Conservation (phyloP, 1,140 invertebrate genomes). For the Aphelenchoides avenae region DNA sequence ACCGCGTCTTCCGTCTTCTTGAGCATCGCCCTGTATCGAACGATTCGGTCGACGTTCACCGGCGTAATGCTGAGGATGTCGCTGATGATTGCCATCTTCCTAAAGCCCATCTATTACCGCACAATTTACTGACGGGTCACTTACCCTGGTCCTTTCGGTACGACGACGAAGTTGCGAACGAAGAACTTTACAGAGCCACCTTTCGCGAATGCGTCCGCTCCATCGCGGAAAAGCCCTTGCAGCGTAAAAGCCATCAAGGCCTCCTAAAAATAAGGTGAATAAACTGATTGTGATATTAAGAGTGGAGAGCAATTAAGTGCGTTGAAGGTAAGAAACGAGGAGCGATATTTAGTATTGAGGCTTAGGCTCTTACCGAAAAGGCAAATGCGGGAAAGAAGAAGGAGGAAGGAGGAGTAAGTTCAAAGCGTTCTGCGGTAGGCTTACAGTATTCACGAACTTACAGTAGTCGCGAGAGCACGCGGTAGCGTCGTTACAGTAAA, state of each 20-base stretch:
- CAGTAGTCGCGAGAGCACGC: too few relatives aligned
- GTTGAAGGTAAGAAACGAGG: too few relatives aligned
- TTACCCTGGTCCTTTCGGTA: conserved; percentile 64
- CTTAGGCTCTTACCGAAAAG: too few relatives aligned
- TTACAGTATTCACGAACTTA: too few relatives aligned
- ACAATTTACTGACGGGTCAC: not conserved
- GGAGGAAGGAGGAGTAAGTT: too few relatives aligned
- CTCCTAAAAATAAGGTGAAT: conserved; percentile 16
- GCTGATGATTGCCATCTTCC: too few relatives aligned
- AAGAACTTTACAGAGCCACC: conserved; percentile 27
- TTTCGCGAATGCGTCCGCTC: conserved; percentile 21
- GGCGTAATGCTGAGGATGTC: conserved; percentile 23
- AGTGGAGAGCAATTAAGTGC: too few relatives aligned
- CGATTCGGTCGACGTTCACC: conserved; percentile 25
- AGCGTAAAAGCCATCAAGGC: conserved; percentile 36
- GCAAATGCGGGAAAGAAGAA: too few relatives aligned
- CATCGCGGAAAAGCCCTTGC: conserved; percentile 43
- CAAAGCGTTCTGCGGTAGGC: too few relatives aligned
- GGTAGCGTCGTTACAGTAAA: too few relatives aligned
- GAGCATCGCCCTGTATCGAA: conserved; percentile 30
- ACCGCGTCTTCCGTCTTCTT: conserved; percentile 28
- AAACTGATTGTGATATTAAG: not conserved
- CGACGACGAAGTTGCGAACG: conserved; percentile 32
- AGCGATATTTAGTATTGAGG: too few relatives aligned
- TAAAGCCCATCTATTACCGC: too few relatives aligned